Percentiles rank a stretch among this genome's conserved stretches.
Conservation (phyloP, 2,888 invertebrate species). For the Ryuthela nishihirai region DNA sequence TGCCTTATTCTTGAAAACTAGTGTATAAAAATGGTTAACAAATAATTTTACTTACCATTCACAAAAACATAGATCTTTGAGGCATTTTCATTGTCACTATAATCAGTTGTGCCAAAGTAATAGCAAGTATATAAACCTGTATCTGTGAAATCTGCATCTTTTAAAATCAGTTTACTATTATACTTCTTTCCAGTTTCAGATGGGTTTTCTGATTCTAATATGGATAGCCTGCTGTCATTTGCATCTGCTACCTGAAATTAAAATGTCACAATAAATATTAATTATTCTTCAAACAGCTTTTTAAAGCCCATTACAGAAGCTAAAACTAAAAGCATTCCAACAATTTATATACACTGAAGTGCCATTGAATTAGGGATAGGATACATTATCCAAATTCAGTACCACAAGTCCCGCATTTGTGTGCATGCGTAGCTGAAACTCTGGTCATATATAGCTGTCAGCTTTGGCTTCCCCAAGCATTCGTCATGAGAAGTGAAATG, state of each 20-base stretch:
- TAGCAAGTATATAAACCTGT: conserved; percentile 53
- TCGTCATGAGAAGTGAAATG: too few species aligned
- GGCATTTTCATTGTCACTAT: conserved; percentile 49
- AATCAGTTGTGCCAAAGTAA: conserved; percentile 49
- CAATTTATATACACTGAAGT: too few species aligned
- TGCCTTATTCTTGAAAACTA: too few species aligned
- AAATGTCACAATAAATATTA: neutral
- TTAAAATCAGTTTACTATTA: conserved; percentile 34
- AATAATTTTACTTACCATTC: conserved; percentile 55
- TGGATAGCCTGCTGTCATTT: conserved; percentile 7
- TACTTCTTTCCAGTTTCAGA: conserved; percentile 24
- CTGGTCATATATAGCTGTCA: too few species aligned
- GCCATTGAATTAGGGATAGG: too few species aligned
- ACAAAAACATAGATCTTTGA: conserved; percentile 58
- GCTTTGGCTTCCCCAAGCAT: too few species aligned
- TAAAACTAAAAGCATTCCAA: too few species aligned
- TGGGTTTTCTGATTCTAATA: conserved; percentile 6
- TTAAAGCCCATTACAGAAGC: too few species aligned
- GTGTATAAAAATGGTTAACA: too few species aligned
- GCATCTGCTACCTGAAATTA: neutral
- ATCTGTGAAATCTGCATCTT: conserved; percentile 45
- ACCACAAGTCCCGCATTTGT: too few species aligned
- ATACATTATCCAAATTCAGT: too few species aligned
- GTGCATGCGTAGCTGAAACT: too few species aligned
- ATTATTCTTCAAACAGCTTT: neutral